phyloP scores from a whole-genome alignment of 2,797 vertebrate species.

The Pipistrellus pipistrellus region DNA sequence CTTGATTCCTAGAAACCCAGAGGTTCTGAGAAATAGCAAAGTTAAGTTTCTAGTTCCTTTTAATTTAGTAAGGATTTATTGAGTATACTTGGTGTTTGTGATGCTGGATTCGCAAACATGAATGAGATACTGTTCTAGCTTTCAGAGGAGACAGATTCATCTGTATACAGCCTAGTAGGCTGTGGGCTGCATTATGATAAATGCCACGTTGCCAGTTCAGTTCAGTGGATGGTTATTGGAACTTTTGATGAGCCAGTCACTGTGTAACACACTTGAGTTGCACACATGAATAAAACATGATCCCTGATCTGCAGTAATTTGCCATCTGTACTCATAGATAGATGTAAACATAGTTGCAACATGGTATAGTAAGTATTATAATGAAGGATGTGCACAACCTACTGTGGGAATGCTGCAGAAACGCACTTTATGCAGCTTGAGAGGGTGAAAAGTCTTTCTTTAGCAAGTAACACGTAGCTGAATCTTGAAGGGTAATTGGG shows the following conservation, averaged over 20 bases:
- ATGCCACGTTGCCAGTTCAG: not conserved
- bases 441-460: not conserved
- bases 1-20: not conserved
- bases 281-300: not conserved
- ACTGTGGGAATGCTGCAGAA: not conserved
- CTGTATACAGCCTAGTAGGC: not conserved
- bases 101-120: not conserved
- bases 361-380: not conserved
- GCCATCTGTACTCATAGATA: not conserved
- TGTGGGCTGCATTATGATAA: not conserved
- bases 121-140: not conserved
- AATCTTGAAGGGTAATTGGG: not conserved
- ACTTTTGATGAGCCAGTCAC: not conserved
- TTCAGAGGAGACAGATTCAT: not conserved
- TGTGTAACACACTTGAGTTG: not conserved
- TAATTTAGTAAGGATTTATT: slow-evolving; percentile 37
- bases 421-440: not conserved
- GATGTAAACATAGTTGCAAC: not conserved
- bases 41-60: slow-evolving; percentile 35
- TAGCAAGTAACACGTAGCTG: not conserved
- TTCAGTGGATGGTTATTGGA: not conserved
- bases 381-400: not conserved
- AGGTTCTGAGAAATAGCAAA: slow-evolving; percentile 5
- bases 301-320: not conserved
- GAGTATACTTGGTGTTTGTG: not conserved